Percentiles rank a stretch among this genome's conserved stretches.
Evolutionary conservation across 2,888 invertebrate genomes (phyloP).

Genomic region (Ichneumoninae sp.): DNA sequence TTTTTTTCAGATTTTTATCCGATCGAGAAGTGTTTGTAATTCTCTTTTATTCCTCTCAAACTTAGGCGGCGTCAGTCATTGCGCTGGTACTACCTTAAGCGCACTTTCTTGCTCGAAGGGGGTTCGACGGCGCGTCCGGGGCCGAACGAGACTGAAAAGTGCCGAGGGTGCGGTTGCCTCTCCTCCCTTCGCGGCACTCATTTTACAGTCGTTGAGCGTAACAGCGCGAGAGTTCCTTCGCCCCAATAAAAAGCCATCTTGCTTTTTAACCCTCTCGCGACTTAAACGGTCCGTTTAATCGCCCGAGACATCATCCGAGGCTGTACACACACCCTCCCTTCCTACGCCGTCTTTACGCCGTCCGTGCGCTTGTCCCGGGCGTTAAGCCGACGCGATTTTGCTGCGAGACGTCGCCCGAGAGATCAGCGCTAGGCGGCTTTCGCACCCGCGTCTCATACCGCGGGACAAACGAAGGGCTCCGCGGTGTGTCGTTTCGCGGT

Average conservation of each 20-base stretch:
- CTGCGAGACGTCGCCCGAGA: slow-evolving; percentile 5
- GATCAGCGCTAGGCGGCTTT: slow-evolving; percentile 57
- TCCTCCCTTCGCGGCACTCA: slow-evolving; percentile 69
- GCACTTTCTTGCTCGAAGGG: slow-evolving; percentile 51
- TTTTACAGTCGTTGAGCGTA: slow-evolving; percentile 84
- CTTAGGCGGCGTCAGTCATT: too few relatives aligned
- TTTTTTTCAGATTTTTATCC: too few relatives aligned
- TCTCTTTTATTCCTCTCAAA: too few relatives aligned
- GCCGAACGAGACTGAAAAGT: slow-evolving; percentile 29
- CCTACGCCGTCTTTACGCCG: slow-evolving; percentile 53
- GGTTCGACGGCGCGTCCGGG: slow-evolving; percentile 19
- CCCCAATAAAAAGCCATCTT: slow-evolving; percentile 83
- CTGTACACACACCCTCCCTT: slow-evolving; percentile 17
- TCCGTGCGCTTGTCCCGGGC: slow-evolving; percentile 53
- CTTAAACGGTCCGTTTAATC: slow-evolving; percentile 80
- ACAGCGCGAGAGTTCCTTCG: slow-evolving; percentile 73
- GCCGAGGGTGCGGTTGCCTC: slow-evolving; percentile 34
- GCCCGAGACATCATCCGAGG: slow-evolving; percentile 65
- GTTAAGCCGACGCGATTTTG: slow-evolving; percentile 54
- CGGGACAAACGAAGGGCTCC: slow-evolving; percentile 65
- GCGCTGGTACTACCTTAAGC: neutral
- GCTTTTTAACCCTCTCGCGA: slow-evolving; percentile 81
- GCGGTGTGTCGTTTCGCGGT: slow-evolving; percentile 70
- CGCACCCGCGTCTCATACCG: slow-evolving; percentile 31
- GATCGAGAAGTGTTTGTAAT: too few relatives aligned